Conservation (phyloP, 2,113 vertebrate species). For the Salvator merianae region DNA sequence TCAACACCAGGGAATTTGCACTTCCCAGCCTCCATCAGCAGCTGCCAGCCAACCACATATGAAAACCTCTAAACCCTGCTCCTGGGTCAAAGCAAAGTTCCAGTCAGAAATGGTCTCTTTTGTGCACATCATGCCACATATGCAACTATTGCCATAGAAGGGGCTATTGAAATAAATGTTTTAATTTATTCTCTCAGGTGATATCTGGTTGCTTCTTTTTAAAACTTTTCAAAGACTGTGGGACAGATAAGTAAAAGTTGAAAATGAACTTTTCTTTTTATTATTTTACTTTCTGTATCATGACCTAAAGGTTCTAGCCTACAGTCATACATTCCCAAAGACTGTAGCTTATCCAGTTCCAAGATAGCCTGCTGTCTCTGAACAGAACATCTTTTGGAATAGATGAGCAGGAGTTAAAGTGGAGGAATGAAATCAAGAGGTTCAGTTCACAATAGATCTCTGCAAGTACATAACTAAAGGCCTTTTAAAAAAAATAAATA, state of each 20-base stretch:
- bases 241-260: not conserved
- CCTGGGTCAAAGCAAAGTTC: no score
- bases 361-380: slow-evolving; percentile 30
- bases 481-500: no score
- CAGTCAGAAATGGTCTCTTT: no score
- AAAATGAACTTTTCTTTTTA: slow-evolving; percentile 46
- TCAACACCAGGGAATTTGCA: no score
- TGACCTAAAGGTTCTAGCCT: slow-evolving; percentile 29
- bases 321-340: not conserved
- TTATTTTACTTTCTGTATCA: slow-evolving; percentile 30
- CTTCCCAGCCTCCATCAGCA: no score
- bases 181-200: no score
- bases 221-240: not conserved
- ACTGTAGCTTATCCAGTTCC: slow-evolving; percentile 4
- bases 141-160: no score
- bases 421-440: slow-evolving; percentile 8
- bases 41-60: no score
- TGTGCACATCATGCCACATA: no score
- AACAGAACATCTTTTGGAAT: slow-evolving; percentile 39
- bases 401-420: slow-evolving; percentile 17
- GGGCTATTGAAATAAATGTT: no score
- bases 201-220: no score
- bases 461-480: slow-evolving; percentile 33
- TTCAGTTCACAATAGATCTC: slow-evolving; percentile 41
- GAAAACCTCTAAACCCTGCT: no score